Percentiles rank a stretch among this genome's conserved stretches.
phyloP scores from a whole-genome alignment of 2,797 vertebrate genomes.

The Heteromormyrus szaboi region DNA sequence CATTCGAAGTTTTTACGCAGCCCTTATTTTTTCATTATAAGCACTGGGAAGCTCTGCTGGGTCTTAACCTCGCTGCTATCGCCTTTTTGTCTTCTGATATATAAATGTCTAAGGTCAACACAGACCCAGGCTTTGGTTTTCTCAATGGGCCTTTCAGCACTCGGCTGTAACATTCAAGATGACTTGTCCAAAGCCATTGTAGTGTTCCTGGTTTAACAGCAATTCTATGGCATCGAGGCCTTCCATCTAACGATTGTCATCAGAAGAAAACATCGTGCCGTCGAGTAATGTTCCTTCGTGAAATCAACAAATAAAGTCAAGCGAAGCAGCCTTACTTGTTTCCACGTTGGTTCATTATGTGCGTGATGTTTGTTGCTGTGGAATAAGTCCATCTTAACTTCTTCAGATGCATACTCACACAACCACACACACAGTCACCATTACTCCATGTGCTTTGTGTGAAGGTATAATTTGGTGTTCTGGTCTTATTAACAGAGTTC shows the following conservation, averaged over 20 bases:
- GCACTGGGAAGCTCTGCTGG: slow-evolving; percentile 12
- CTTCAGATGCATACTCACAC: not conserved
- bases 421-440: not conserved
- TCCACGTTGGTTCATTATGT: not conserved
- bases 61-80: slow-evolving; percentile 10
- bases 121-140: slow-evolving; percentile 23
- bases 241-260: not conserved
- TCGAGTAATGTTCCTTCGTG: not conserved
- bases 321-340: not conserved
- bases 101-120: slow-evolving; percentile 30
- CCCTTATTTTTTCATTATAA: slow-evolving; percentile 13
- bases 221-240: not conserved
- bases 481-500: slow-evolving; percentile 3
- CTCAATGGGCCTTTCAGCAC: slow-evolving; percentile 30
- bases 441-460: not conserved
- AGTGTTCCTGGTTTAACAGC: slow-evolving; percentile 9
- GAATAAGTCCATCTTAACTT: not conserved
- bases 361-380: not conserved
- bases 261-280: not conserved
- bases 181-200: slow-evolving; percentile 28
- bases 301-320: not conserved
- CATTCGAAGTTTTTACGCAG: slow-evolving; percentile 15
- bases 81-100: slow-evolving; percentile 23
- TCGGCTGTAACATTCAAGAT: slow-evolving; percentile 42
- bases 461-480: slow-evolving; percentile 15